Evolutionary conservation across 2,113 vertebrate species (phyloP).

Genomic region (Peromyscus polionotus): DNA sequence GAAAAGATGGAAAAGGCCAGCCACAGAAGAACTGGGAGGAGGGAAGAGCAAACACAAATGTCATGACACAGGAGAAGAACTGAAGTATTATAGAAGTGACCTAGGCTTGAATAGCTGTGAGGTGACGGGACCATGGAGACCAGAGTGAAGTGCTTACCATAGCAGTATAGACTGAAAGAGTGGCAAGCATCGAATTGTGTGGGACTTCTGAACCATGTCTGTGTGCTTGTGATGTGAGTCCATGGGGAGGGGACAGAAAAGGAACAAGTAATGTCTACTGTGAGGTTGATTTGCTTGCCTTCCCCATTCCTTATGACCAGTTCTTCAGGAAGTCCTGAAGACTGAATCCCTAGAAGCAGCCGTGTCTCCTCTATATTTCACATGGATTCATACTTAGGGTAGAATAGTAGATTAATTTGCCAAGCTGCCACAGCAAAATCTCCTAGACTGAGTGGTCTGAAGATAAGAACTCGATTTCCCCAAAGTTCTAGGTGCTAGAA

Average conservation of each 20-base stretch:
- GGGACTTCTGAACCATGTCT: too few species aligned
- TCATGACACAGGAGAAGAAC: too few species aligned
- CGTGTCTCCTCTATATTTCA: not conserved
- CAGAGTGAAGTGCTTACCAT: not conserved
- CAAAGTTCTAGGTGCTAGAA: not conserved
- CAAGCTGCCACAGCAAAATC: not conserved
- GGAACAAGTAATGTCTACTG: too few species aligned
- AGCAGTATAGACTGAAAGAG: not conserved
- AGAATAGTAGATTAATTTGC: not conserved
- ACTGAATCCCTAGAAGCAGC: not conserved
- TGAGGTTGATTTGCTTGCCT: not conserved
- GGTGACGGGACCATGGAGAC: not conserved
- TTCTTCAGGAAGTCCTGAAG: not conserved
- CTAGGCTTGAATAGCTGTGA: not conserved
- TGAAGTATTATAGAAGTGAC: too few species aligned
- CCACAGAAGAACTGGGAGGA: not conserved
- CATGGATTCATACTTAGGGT: not conserved
- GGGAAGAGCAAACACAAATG: not conserved
- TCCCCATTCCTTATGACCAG: not conserved
- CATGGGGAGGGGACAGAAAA: not conserved
- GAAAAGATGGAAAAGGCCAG: not conserved
- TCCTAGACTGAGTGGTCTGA: not conserved
- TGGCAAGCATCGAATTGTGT: not conserved
- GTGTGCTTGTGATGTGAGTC: not conserved
- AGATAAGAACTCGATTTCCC: not conserved